These are phyloP conservation scores for Limulus polyphemus DNA, from an alignment of 2,888 invertebrate genomes.

Conservation along the genomic window DNA sequence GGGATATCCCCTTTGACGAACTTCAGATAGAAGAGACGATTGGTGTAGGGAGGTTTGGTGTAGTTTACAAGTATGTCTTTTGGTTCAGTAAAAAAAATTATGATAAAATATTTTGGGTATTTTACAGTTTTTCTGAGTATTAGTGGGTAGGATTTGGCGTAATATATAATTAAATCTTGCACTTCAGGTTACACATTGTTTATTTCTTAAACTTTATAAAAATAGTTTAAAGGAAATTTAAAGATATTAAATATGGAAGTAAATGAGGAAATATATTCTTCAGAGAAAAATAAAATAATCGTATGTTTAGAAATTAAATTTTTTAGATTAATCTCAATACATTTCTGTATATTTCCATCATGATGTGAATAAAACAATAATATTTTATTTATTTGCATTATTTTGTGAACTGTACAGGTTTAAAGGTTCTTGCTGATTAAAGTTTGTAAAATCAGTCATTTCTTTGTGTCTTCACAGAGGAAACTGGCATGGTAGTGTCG, in stretches of 20 bases:
- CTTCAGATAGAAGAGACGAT: conserved; percentile 71
- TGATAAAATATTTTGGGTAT: not conserved
- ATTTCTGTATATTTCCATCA: not conserved
- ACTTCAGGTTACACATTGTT: not conserved
- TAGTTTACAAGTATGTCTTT: conserved; percentile 52
- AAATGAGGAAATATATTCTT: not conserved
- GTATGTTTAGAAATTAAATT: no score
- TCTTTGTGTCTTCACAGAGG: conserved; percentile 46
- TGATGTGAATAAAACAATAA: no score
- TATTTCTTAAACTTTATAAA: not conserved
- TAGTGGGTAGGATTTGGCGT: not conserved
- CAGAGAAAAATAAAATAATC: no score
- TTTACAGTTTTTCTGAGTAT: not conserved
- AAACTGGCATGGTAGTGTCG: conserved; percentile 95
- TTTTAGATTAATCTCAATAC: no score
- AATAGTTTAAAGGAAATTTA: conserved; percentile 4
- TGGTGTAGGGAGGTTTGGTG: conserved; percentile 85
- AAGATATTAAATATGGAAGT: not conserved
- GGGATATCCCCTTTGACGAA: conserved; percentile 98
- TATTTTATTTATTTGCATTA: no score
- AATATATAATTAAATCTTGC: not conserved
- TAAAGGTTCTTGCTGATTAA: not conserved
- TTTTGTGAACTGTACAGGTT: not conserved
- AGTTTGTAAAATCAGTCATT: conserved; percentile 4
- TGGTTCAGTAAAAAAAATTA: not conserved